Base-by-base conservation (phyloP, 2,113 vertebrate genomes). In the Uria lomvia region DNA sequence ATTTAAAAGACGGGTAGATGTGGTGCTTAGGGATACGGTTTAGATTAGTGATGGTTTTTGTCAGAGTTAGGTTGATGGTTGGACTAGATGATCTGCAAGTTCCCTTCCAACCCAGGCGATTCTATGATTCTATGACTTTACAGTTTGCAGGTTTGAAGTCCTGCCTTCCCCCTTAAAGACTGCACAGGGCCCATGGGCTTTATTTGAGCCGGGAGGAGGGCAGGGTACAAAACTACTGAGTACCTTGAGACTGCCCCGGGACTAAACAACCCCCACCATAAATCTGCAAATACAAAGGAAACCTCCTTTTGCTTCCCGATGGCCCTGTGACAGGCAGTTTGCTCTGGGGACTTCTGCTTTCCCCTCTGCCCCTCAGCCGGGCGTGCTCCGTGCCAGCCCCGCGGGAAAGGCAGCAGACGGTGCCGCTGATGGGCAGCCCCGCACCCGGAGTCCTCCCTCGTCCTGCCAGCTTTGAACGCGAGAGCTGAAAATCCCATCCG, bases 301-400 rank as follows among this genome's bases (percentile, higher is more conserved):
- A 6, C 53, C 49, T 17, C 8, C n/a, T 6, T 8, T 38, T 38
- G 19, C 42, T 72, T 10, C 62, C 47, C 15, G 1, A 9, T 32
- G 6, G 9, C 26, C 10, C 59, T 42, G 40, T 8, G 36, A 13
- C 11, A 9, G 20, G 11, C 12, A 36, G 6, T 42, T 66, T 78
- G 42, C 53, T 52, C 12, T 22, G 78, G 45, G 45, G 4, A 14
- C 3, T 56, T n/a, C n/a, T 81, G 59, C 26, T 67, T n/a, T 78
- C 26, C 53, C 47, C 43, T 32, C 32, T 52, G 68, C 73, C 62
- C 62, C 42, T 17, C 71, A 6, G 53, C 4, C 16, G 15, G 42
- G 2, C 1, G 0, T 4, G 20, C 58, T 24, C 2, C 2, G 3
- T 49, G 34, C 34, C 42, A 56, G 53, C 19, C 45, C 13, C 21